Percentiles rank a stretch among this genome's conserved stretches.
These are phyloP conservation scores for Mycalesis mineus DNA, from an alignment of 2,888 invertebrate species.

Conservation along the genomic window DNA sequence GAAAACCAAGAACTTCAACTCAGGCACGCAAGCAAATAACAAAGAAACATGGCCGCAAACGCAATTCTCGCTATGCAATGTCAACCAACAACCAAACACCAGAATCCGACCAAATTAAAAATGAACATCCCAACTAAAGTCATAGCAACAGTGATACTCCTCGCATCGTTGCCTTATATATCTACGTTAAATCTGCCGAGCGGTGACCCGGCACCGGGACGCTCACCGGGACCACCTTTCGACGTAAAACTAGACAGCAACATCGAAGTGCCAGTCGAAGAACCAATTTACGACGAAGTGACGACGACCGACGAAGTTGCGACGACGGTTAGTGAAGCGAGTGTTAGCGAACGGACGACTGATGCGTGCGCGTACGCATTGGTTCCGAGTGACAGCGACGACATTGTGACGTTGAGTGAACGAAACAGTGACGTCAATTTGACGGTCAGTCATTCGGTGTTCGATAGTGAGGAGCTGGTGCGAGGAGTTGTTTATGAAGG, in stretches of 20 bases:
- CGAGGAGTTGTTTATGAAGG: constrained; percentile 78
- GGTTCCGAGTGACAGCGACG: constrained; percentile 64
- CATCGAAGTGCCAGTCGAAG: constrained; percentile 35
- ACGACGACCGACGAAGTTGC: constrained; percentile 44
- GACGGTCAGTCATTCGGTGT: constrained; percentile 71
- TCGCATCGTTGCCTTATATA: constrained; percentile 64
- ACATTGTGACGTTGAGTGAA: constrained; percentile 60
- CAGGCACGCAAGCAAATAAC: neutral
- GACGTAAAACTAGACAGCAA: constrained; percentile 32
- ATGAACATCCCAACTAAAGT: constrained; percentile 46
- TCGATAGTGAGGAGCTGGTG: constrained; percentile 71
- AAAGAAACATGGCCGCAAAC: constrained; percentile 17
- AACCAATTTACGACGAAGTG: constrained; percentile 46
- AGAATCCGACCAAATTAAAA: constrained; percentile 40
- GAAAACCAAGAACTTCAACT: neutral
- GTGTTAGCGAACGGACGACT: constrained; percentile 41
- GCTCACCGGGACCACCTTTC: constrained; percentile 81
- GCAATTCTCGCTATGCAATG: constrained; percentile 32
- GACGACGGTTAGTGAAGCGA: constrained; percentile 44
- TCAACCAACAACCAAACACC: constrained; percentile 35
- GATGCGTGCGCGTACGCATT: constrained; percentile 66
- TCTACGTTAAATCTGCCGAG: constrained; percentile 65
- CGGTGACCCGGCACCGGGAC: constrained; percentile 82
- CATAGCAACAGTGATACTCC: constrained; percentile 48
- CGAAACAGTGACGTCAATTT: constrained; percentile 69